These are phyloP conservation scores for Electrona antarctica DNA, from an alignment of 2,113 vertebrate genomes.

Conservation along the genomic window DNA sequence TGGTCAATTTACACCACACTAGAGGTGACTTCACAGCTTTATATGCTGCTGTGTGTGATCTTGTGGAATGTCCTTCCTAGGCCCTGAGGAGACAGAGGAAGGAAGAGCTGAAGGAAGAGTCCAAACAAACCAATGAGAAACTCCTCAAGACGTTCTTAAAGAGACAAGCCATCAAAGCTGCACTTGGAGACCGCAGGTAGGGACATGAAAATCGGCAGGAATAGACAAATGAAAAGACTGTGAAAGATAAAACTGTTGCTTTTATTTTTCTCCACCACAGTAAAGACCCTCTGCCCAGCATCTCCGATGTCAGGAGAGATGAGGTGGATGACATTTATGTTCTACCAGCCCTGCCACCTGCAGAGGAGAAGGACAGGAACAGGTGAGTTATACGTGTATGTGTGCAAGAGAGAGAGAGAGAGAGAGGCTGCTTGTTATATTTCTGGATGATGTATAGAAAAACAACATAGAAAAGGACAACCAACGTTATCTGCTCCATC, in stretches of 20 bases:
- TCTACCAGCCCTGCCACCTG: constrained; percentile 83
- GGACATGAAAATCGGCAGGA: neutral
- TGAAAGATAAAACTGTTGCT: neutral
- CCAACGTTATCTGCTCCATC: neutral
- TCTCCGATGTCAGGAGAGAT: constrained; percentile 84
- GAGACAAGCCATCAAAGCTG: constrained; percentile 91
- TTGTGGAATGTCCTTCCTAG: constrained; percentile 64
- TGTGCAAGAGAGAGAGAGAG: neutral
- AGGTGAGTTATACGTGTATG: constrained; percentile 74
- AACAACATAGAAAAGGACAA: neutral
- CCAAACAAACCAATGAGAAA: constrained; percentile 90
- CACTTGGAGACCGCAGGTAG: constrained; percentile 84
- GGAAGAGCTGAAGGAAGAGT: constrained; percentile 87
- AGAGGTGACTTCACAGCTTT: neutral
- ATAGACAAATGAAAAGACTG: too few relatives aligned
- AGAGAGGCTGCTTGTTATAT: too few relatives aligned
- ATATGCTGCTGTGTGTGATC: neutral
- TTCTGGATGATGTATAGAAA: neutral
- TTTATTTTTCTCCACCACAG: constrained; percentile 61
- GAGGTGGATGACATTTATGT: constrained; percentile 88
- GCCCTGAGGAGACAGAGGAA: constrained; percentile 89
- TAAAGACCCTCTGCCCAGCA: constrained; percentile 84
- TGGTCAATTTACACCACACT: neutral
- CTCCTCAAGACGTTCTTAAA: constrained; percentile 92
- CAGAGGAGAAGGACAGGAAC: constrained; percentile 80